Percentiles rank a stretch among this genome's conserved stretches.
phyloP scores from a whole-genome alignment of 2,888 invertebrate genomes.

The Dolomedes plantarius region DNA sequence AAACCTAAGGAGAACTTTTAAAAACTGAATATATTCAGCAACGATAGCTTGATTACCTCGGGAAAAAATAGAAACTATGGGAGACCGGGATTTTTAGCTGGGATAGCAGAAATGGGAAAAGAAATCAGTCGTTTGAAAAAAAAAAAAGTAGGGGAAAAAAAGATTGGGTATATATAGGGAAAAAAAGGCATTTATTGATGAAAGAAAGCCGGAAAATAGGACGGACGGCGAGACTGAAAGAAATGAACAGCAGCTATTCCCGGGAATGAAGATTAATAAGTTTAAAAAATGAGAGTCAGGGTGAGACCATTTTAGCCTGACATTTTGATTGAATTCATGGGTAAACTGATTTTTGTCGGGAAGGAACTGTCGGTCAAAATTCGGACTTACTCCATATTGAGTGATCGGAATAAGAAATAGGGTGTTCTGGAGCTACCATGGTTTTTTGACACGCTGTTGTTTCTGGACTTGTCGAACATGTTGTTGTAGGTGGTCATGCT shows the following conservation, averaged over 20 bases:
- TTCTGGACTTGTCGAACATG: too few relatives aligned
- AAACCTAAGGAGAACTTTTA: not conserved
- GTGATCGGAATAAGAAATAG: too few relatives aligned
- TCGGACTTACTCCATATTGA: too few relatives aligned
- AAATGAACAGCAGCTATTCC: not conserved
- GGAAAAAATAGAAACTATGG: not conserved
- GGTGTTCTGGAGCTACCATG: too few relatives aligned
- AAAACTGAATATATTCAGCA: slow-evolving; percentile 7
- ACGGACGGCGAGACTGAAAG: too few relatives aligned
- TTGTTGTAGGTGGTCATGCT: too few relatives aligned
- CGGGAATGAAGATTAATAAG: slow-evolving; percentile 13
- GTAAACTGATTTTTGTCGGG: not conserved
- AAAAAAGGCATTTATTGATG: not conserved
- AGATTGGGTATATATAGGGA: too few relatives aligned
- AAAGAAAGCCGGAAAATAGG: too few relatives aligned
- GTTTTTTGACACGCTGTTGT: too few relatives aligned
- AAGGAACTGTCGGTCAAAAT: too few relatives aligned
- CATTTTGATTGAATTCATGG: not conserved
- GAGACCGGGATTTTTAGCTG: not conserved
- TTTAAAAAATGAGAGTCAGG: too few relatives aligned
- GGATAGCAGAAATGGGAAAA: not conserved
- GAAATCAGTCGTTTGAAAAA: not conserved
- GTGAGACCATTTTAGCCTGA: not conserved
- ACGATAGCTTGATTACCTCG: slow-evolving; percentile 8
- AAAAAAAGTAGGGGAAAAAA: not conserved